phyloP scores from a whole-genome alignment of 2,888 invertebrate genomes.

The Cryptophagus acutangulus region DNA sequence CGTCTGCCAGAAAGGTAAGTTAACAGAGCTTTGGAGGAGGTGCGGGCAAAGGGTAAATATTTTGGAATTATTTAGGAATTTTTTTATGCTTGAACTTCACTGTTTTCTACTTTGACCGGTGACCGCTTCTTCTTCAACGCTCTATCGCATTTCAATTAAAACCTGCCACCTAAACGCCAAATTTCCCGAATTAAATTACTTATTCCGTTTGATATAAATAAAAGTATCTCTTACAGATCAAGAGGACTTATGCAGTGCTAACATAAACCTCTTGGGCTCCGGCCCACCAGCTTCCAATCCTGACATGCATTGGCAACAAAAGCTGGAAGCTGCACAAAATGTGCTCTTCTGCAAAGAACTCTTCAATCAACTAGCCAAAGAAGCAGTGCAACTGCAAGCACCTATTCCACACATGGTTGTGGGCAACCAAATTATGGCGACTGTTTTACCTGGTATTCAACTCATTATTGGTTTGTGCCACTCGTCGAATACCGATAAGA shows the following conservation, averaged over 20 bases:
- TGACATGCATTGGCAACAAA: slow-evolving; percentile 90
- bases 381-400: slow-evolving; percentile 89
- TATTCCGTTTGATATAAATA: not conserved
- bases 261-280: slow-evolving; percentile 71
- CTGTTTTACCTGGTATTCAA: slow-evolving; percentile 89
- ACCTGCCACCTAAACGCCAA: too few relatives aligned
- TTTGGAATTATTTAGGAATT: too few relatives aligned
- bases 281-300: slow-evolving; percentile 68
- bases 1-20: slow-evolving; percentile 81
- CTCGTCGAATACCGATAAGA: slow-evolving; percentile 62
- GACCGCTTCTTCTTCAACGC: too few relatives aligned
- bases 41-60: too few relatives aligned
- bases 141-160: too few relatives aligned
- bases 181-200: too few relatives aligned
- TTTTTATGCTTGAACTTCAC: too few relatives aligned
- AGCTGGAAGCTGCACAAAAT: slow-evolving; percentile 94
- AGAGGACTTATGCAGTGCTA: slow-evolving; percentile 82
- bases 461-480: slow-evolving; percentile 88
- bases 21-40: too few relatives aligned
- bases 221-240: slow-evolving; percentile 58
- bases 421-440: slow-evolving; percentile 94
- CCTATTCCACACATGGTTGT: slow-evolving; percentile 96
- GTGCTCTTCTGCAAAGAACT: slow-evolving; percentile 95
- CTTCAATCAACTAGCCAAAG: slow-evolving; percentile 88
- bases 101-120: too few relatives aligned